These are phyloP conservation scores for Zygogramma bicolorata DNA, from an alignment of 2,888 invertebrate genomes.

Conservation along the genomic window DNA sequence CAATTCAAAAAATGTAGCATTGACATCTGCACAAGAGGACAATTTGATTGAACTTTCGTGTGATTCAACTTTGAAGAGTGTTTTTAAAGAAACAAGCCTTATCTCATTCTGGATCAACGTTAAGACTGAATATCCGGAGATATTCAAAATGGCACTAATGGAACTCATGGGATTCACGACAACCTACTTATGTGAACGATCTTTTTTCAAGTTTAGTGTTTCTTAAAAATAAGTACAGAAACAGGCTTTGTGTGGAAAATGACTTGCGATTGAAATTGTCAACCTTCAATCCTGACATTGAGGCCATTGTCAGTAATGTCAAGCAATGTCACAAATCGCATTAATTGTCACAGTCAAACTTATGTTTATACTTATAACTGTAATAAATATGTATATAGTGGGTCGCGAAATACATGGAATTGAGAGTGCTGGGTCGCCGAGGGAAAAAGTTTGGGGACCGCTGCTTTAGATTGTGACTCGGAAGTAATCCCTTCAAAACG, in stretches of 20 bases:
- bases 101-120: not conserved
- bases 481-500: no score
- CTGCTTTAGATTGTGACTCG: no score
- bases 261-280: constrained; percentile 3
- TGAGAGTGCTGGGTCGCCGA: no score
- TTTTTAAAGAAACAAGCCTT: constrained; percentile 19
- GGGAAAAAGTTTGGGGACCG: no score
- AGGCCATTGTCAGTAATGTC: no score
- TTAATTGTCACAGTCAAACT: no score
- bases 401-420: no score
- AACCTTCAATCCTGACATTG: no score
- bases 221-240: constrained; percentile 23
- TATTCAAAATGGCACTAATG: constrained; percentile 26
- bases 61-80: constrained; percentile 27
- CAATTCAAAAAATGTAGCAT: not conserved
- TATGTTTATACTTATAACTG: no score
- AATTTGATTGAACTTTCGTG: constrained; percentile 33
- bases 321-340: no score
- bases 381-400: no score
- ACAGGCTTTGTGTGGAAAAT: constrained; percentile 20
- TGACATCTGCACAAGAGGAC: constrained; percentile 24
- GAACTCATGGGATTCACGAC: constrained; percentile 22
- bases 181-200: constrained; percentile 2
- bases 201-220: not conserved
- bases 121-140: constrained; percentile 23